phyloP scores from a whole-genome alignment of 2,888 invertebrate genomes.

The Eugnorisma glareosa region DNA sequence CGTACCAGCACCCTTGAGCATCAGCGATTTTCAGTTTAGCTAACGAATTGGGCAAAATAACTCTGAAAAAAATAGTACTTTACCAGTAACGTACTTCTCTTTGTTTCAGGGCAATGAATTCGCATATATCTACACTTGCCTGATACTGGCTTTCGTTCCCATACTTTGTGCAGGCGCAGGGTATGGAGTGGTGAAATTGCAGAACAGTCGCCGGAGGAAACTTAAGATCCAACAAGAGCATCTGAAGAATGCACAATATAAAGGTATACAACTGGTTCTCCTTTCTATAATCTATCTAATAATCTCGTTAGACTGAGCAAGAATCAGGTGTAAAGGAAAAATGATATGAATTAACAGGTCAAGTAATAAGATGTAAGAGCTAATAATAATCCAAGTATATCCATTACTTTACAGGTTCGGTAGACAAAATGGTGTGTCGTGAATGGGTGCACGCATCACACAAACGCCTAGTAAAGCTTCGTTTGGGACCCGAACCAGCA shows the following conservation, averaged over 20 bases:
- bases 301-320: neutral
- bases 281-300: neutral
- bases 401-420: constrained; percentile 88
- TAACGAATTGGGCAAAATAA: no score
- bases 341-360: no score
- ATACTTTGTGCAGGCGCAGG: constrained; percentile 97
- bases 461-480: constrained; percentile 96
- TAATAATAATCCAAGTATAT: no score
- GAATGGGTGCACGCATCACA: constrained; percentile 98
- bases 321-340: neutral
- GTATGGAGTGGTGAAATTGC: constrained; percentile 97
- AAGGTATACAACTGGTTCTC: constrained; percentile 76
- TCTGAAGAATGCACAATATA: constrained; percentile 87
- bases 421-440: constrained; percentile 97
- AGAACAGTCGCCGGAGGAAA: constrained; percentile 95
- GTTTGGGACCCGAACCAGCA: constrained; percentile 96
- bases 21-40: no score
- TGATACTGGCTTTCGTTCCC: constrained; percentile 97
- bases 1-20: no score
- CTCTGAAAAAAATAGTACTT: neutral
- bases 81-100: neutral
- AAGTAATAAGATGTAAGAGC: no score
- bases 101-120: constrained; percentile 96
- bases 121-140: constrained; percentile 98
- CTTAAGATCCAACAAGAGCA: constrained; percentile 96